Conservation (phyloP, 2,888 invertebrate genomes). For the Drosophila lutescens region DNA sequence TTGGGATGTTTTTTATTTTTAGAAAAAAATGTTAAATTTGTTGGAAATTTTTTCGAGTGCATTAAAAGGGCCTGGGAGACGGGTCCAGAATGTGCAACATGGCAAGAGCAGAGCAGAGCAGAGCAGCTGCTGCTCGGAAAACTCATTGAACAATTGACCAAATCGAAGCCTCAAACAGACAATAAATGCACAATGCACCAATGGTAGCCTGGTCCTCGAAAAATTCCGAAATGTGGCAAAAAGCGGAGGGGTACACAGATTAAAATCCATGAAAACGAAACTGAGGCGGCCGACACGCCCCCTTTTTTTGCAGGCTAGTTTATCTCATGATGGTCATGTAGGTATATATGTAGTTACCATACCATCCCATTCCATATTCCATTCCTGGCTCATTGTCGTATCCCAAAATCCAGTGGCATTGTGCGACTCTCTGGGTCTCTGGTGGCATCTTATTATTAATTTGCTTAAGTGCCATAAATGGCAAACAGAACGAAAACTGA, state of each 20-base stretch:
- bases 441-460: slow-evolving; percentile 73
- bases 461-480: slow-evolving; percentile 77
- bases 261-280: slow-evolving; percentile 62
- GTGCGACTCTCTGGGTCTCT: slow-evolving; percentile 38
- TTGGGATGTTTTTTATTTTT: neutral
- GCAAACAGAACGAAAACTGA: slow-evolving; percentile 45
- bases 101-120: slow-evolving; percentile 13
- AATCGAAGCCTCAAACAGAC: slow-evolving; percentile 63
- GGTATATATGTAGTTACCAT: neutral
- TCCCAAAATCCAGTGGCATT: slow-evolving; percentile 39
- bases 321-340: slow-evolving; percentile 21
- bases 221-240: slow-evolving; percentile 56
- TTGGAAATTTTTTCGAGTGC: slow-evolving; percentile 6
- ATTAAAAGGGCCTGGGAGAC: neutral
- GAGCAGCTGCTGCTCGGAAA: slow-evolving; percentile 68
- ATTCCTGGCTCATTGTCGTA: slow-evolving; percentile 10
- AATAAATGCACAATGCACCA: slow-evolving; percentile 57
- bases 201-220: neutral
- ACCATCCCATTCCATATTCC: neutral
- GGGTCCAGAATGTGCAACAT: slow-evolving; percentile 59
- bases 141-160: slow-evolving; percentile 77
- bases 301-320: slow-evolving; percentile 2
- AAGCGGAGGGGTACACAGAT: slow-evolving; percentile 47
- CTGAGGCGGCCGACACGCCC: slow-evolving; percentile 38
- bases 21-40: no score